A percentile compares a stretch with the other conserved stretches of the same genome.
Evolutionary conservation across 2,888 invertebrate genomes (phyloP).

Genomic region (Pollenia griseotomentosa): DNA sequence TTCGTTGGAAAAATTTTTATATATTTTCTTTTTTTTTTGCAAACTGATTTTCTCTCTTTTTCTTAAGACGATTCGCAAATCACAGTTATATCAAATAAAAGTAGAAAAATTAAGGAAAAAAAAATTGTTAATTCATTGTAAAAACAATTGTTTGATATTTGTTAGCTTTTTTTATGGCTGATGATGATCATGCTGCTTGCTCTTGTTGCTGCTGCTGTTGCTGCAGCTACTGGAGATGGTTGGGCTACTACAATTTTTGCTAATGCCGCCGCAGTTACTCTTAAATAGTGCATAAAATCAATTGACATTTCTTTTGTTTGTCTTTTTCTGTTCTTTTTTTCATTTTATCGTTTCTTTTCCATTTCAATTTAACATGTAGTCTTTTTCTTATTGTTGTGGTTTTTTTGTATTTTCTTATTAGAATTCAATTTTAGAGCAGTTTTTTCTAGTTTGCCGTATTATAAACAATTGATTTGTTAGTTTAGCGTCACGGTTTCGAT

Average conservation of each 20-base stretch:
- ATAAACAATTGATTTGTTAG: constrained; percentile 73
- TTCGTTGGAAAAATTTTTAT: constrained; percentile 47
- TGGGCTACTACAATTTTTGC: constrained; percentile 8
- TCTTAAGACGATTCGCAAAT: constrained; percentile 32
- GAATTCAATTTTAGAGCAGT: constrained; percentile 64
- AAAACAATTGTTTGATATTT: constrained; percentile 66
- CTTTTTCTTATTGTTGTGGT: constrained; percentile 39
- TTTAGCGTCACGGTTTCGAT: constrained; percentile 71
- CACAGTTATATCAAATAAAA: constrained; percentile 50
- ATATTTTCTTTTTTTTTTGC: not conserved
- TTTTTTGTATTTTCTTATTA: constrained; percentile 25
- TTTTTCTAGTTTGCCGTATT: constrained; percentile 49
- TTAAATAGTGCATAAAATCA: constrained; percentile 82
- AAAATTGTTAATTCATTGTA: constrained; percentile 64
- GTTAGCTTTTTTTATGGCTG: constrained; percentile 52
- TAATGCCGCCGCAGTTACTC: constrained; percentile 46
- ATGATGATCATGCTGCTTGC: constrained; percentile 30
- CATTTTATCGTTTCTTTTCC: constrained; percentile 20
- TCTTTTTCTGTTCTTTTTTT: constrained; percentile 60
- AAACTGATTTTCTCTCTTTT: not conserved
- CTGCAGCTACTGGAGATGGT: constrained; percentile 36
- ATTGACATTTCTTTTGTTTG: constrained; percentile 80
- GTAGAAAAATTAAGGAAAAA: not conserved
- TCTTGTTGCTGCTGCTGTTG: constrained; percentile 11
- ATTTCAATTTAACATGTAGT: constrained; percentile 50